These are phyloP conservation scores for Rhopalosiphum maidis DNA, from an alignment of 1,140 invertebrate species.

Conservation along the genomic window DNA sequence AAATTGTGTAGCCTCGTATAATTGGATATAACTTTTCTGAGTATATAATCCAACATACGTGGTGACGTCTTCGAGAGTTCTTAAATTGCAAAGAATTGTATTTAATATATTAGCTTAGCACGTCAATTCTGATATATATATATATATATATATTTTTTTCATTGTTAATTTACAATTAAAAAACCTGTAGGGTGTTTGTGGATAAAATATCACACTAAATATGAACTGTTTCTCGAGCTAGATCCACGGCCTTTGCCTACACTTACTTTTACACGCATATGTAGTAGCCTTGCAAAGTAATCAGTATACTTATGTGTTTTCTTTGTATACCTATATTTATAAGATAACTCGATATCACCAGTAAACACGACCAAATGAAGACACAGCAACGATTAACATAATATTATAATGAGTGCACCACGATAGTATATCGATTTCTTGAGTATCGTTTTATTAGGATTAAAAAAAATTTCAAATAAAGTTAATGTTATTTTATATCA, in stretches of 20 bases:
- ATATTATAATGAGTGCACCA: background rate
- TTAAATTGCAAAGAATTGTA: background rate
- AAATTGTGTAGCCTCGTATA: background rate
- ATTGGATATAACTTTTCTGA: background rate
- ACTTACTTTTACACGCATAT: background rate
- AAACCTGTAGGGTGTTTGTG: no score
- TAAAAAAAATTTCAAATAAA: background rate
- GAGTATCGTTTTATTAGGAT: background rate
- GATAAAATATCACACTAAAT: no score
- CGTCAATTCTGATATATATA: background rate
- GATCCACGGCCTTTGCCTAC: background rate
- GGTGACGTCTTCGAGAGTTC: background rate
- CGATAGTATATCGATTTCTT: background rate
- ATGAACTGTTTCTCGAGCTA: no score
- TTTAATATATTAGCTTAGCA: background rate
- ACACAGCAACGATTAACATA: background rate
- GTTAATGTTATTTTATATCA: background rate
- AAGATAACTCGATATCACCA: background rate
- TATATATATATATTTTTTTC: no score
- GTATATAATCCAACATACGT: background rate
- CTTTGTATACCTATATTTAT: background rate
- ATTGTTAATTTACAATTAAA: no score
- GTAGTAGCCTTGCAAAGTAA: background rate
- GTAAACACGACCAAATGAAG: background rate
- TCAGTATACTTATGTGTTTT: background rate